Evolutionary conservation across 2,888 invertebrate species (phyloP).

Genomic region (Synanthedon vespiformis): DNA sequence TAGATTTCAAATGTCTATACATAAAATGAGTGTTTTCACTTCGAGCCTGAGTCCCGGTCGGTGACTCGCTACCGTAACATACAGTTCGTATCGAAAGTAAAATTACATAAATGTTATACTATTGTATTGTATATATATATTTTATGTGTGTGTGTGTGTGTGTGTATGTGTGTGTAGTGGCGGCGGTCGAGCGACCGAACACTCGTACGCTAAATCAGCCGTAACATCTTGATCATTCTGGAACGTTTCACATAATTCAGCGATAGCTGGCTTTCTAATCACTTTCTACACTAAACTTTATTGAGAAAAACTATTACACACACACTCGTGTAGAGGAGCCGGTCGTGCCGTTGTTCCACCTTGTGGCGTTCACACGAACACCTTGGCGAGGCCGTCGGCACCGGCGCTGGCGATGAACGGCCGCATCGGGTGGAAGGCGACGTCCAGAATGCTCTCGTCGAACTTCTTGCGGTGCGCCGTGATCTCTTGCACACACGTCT

Average conservation of each 20-base stretch:
- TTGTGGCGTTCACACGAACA: constrained; percentile 80
- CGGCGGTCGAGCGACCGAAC: no score
- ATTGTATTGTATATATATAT: neutral
- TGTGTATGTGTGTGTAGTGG: neutral
- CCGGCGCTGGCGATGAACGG: constrained; percentile 99
- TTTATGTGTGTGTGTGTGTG: neutral
- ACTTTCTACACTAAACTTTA: no score
- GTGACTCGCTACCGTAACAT: neutral
- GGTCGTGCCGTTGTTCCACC: neutral
- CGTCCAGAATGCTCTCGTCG: constrained; percentile 98
- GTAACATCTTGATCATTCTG: no score
- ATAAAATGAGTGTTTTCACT: constrained; percentile 61
- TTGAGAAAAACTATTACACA: neutral
- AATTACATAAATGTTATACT: constrained; percentile 23
- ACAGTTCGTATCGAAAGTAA: constrained; percentile 4
- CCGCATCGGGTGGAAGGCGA: constrained; percentile 98
- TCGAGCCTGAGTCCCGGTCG: constrained; percentile 31
- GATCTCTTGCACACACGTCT: constrained; percentile 99
- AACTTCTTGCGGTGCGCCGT: constrained; percentile 99
- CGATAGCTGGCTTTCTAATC: no score
- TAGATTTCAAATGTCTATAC: constrained; percentile 69
- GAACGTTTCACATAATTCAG: no score
- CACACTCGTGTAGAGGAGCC: neutral
- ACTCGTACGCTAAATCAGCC: no score
- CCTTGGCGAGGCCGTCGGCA: constrained; percentile 98